Conservation (phyloP, 2,888 invertebrate species). For the Philhelius pedissequus region DNA sequence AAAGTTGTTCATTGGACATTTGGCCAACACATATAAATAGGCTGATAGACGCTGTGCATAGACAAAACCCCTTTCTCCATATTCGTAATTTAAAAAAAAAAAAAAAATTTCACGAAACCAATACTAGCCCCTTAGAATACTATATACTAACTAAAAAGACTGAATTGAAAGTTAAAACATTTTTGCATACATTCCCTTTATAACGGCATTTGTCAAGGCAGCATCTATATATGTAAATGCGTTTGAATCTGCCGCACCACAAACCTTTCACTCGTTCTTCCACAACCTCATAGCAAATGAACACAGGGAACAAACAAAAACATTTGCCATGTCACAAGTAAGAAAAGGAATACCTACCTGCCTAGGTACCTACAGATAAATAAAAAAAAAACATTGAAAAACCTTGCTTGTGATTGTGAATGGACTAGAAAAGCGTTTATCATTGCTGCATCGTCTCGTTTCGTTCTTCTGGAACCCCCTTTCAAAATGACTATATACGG, state of each 20-base stretch:
- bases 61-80: too few relatives aligned
- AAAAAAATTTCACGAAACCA: too few relatives aligned
- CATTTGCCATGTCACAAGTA: conserved; percentile 35
- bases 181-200: conserved; percentile 6
- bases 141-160: too few relatives aligned
- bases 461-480: not conserved
- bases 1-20: too few relatives aligned
- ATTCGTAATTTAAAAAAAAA: too few relatives aligned
- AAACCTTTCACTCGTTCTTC: not conserved
- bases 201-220: conserved; percentile 45
- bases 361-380: not conserved
- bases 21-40: too few relatives aligned
- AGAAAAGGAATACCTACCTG: not conserved
- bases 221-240: conserved; percentile 29
- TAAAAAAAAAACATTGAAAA: not conserved
- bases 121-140: too few relatives aligned
- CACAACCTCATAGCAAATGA: not conserved
- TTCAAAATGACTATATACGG: not conserved
- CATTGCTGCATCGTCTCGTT: conserved; percentile 38
- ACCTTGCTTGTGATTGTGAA: conserved; percentile 45
- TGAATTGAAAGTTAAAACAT: conserved; percentile 59
- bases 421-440: conserved; percentile 45
- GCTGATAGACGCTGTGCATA: too few relatives aligned
- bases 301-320: conserved; percentile 54
- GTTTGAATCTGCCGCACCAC: conserved; percentile 3